Conservation (phyloP, 1,140 invertebrate species). For the Drosophila sulfurigaster region DNA sequence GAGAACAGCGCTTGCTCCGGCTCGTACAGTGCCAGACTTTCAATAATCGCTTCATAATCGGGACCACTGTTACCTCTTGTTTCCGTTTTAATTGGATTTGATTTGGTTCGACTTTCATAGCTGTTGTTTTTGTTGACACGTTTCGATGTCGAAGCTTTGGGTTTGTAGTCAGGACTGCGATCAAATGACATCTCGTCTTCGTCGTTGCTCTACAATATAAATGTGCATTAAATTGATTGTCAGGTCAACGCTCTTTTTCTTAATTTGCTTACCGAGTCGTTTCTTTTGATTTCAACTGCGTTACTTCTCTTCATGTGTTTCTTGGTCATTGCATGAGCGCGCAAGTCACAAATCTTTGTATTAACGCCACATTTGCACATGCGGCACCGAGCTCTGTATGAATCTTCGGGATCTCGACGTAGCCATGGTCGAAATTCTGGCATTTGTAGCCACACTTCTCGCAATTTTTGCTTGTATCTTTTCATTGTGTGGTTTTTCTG, state of each 20-base stretch:
- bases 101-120: background rate
- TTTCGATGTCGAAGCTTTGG: slow-evolving; percentile 1
- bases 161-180: slow-evolving; percentile 12
- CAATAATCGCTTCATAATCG: slow-evolving; percentile 68
- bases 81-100: slow-evolving; percentile 20
- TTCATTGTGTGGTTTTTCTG: slow-evolving; percentile 45
- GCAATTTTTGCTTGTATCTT: slow-evolving; percentile 67
- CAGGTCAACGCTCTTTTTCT: background rate
- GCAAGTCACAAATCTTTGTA: slow-evolving; percentile 70
- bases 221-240: background rate
- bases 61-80: slow-evolving; percentile 21
- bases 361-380: slow-evolving; percentile 74
- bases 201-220: slow-evolving; percentile 18
- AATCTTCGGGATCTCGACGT: slow-evolving; percentile 65
- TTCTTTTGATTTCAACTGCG: background rate
- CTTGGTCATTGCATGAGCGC: slow-evolving; percentile 67
- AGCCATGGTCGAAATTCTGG: slow-evolving; percentile 66
- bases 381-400: slow-evolving; percentile 68
- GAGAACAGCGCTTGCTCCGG: slow-evolving; percentile 65
- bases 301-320: slow-evolving; percentile 55
- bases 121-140: slow-evolving; percentile 8
- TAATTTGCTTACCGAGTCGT: slow-evolving; percentile 10
- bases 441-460: slow-evolving; percentile 72
- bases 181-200: slow-evolving; percentile 12
- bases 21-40: slow-evolving; percentile 65